Conservation (phyloP, 1,140 invertebrate species). For the Limonius californicus region DNA sequence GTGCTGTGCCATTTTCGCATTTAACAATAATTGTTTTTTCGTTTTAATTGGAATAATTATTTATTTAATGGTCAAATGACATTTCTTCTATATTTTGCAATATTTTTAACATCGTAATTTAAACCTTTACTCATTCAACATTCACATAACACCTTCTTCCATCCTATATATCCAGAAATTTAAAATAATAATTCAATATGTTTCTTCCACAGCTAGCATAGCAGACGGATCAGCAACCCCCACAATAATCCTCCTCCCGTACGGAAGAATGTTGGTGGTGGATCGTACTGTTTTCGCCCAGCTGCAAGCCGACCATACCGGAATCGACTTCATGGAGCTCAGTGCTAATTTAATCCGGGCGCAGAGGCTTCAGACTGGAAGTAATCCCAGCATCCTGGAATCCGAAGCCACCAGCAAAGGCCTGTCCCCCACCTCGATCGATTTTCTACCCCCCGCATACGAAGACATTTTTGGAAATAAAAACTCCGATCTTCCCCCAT, state of each 20-base stretch:
- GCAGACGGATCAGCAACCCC: slow-evolving; percentile 43
- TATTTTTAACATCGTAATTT: too few relatives aligned
- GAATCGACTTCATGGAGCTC: slow-evolving; percentile 53
- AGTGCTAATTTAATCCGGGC: slow-evolving; percentile 51
- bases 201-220: background rate
- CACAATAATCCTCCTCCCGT: slow-evolving; percentile 56
- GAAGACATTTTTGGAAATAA: slow-evolving; percentile 43
- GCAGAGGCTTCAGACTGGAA: slow-evolving; percentile 40
- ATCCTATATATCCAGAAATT: too few relatives aligned
- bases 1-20: too few relatives aligned
- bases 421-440: slow-evolving; percentile 40
- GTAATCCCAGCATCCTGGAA: slow-evolving; percentile 43
- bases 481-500: slow-evolving; percentile 45
- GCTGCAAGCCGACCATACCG: slow-evolving; percentile 48
- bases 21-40: too few relatives aligned
- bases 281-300: slow-evolving; percentile 53
- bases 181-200: too few relatives aligned
- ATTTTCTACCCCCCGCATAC: slow-evolving; percentile 43
- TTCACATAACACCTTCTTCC: too few relatives aligned
- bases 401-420: slow-evolving; percentile 44
- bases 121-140: too few relatives aligned
- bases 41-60: too few relatives aligned
- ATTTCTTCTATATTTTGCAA: too few relatives aligned
- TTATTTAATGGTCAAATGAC: too few relatives aligned
- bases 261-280: slow-evolving; percentile 57